Evolutionary conservation across 2,113 vertebrate genomes (phyloP).

Genomic region (Zapus hudsonius): DNA sequence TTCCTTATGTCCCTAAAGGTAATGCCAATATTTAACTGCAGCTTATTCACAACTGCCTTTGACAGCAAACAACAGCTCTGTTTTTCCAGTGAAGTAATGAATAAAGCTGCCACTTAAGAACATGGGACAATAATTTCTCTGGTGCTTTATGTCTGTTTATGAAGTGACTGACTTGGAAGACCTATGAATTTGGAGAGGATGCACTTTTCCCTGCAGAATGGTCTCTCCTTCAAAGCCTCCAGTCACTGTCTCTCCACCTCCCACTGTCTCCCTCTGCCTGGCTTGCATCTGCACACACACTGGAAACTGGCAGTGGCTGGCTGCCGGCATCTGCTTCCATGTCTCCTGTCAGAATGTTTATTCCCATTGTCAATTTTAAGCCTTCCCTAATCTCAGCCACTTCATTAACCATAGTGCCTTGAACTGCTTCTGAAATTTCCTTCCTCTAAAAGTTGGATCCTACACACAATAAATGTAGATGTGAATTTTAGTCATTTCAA

Average conservation of each 20-base stretch:
- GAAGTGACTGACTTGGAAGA: constrained; percentile 51
- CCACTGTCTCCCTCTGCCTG: not conserved
- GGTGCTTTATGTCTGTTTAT: constrained; percentile 18
- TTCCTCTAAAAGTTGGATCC: not conserved
- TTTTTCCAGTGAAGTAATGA: constrained; percentile 27
- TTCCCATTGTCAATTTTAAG: not conserved
- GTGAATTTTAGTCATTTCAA: not conserved
- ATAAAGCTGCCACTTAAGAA: constrained; percentile 69
- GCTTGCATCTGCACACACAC: accelerated
- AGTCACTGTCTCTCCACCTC: not conserved
- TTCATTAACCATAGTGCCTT: not conserved
- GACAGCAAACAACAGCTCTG: constrained; percentile 34
- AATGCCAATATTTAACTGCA: constrained; percentile 3
- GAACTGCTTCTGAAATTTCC: not conserved
- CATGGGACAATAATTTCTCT: constrained; percentile 8
- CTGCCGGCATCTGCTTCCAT: not conserved
- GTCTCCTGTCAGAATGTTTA: not conserved
- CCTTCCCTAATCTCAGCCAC: not conserved
- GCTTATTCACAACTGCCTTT: not conserved
- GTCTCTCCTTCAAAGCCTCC: constrained; percentile 42
- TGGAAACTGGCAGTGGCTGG: not conserved
- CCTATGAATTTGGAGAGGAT: constrained; percentile 11
- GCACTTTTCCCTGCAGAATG: constrained; percentile 39
- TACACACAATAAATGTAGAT: not conserved
- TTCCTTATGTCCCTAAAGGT: not conserved